Base-by-base conservation (phyloP, 2,113 vertebrate species). In the Ageneiosus marmoratus region DNA sequence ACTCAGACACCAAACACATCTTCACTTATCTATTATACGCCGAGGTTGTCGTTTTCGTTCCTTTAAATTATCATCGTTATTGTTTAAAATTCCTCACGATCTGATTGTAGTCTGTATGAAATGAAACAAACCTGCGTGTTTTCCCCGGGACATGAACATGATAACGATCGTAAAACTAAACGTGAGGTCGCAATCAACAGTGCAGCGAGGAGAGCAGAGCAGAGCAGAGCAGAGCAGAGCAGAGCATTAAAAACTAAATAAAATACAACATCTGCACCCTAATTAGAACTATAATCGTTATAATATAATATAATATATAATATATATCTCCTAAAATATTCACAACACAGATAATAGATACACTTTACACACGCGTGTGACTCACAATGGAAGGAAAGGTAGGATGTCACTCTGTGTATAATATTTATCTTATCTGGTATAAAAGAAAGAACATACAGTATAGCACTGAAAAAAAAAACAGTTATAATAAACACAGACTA, bases 241-340 rank as follows among this genome's bases (percentile, higher is more conserved):
- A 93, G 93, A 93, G 92, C 92, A 91, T 90, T 88, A 50, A 27
- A 50, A 32, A 73, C 77, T 70, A 77, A 84, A 81, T 75, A 86
- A 58, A 88, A 85, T 76, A 82, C 67, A 86, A 69, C 34, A 62
- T 60, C 53, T 62, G 65, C 24, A 79, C 32, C 53, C 53, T 79
- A 79, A 79, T 24, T 60, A 73, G 41, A 81, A 60, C 58, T 2
- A 32, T 0, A 51, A 32, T 74, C 15, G 5, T 24, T 34, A 32
- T 3, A 22, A 53, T 32, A 75, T 27, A 20, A 75, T 53, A 75
- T 10, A 20, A 60, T 29, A 56, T 34, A 58, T 50, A 53, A n/a
- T 69, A 84, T 78, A 89, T 32, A 72, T 81, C 91, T 85, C 86
- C 80, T 91, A 88, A 92, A 92, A 93, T 90, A 90, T 88, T 75